Conservation (phyloP, 2,113 vertebrate genomes). For the Campylomormyrus numenius region DNA sequence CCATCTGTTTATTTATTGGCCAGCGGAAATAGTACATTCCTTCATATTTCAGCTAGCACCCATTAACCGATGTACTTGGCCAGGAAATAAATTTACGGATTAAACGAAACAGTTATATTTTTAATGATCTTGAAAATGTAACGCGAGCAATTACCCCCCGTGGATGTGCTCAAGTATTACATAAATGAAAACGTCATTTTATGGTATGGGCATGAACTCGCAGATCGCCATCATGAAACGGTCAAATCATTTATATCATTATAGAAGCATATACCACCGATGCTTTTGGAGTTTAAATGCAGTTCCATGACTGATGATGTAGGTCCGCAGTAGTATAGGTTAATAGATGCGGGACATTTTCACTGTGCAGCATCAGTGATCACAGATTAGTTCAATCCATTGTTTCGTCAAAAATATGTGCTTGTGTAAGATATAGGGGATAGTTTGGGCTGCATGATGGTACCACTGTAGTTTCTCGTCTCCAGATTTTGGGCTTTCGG, state of each 20-base stretch:
- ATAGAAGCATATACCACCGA: not conserved
- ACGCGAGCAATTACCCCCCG: not conserved
- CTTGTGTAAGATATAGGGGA: not conserved
- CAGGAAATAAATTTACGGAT: not conserved
- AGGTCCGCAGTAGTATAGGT: not conserved
- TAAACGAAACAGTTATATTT: not conserved
- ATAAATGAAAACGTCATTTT: not conserved
- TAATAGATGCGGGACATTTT: not conserved
- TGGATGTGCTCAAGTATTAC: not conserved
- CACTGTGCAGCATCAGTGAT: not conserved
- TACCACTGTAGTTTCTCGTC: not conserved
- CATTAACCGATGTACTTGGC: not conserved
- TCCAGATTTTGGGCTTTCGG: not conserved
- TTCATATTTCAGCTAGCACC: not conserved
- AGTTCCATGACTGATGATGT: not conserved
- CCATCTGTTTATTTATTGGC: constrained; percentile 1
- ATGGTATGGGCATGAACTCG: not conserved
- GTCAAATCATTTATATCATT: not conserved
- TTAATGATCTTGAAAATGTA: not conserved
- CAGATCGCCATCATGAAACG: not conserved
- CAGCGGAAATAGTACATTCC: not conserved
- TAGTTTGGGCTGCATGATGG: not conserved
- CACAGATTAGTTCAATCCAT: not conserved
- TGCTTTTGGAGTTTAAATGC: not conserved
- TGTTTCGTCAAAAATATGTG: not conserved